phyloP scores from a whole-genome alignment of 2,113 vertebrate species.

The Trochalopteron elliotii region DNA sequence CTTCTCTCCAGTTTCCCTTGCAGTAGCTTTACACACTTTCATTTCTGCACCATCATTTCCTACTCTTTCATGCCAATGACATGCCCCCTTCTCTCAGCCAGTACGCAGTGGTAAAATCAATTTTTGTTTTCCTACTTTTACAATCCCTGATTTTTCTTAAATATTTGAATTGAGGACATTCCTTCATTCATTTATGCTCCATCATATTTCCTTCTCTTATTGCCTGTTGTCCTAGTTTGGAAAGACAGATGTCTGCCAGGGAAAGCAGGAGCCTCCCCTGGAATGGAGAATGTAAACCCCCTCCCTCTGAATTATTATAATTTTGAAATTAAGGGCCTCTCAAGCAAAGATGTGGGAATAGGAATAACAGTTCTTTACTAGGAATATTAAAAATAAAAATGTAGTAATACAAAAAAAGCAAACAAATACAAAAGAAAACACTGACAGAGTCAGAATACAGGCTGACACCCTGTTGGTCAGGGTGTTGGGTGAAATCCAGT shows the following conservation, averaged over 20 bases:
- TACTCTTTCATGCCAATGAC: neutral
- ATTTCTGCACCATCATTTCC: neutral
- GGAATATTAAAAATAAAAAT: neutral
- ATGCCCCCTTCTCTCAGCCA: neutral
- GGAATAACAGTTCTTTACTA: neutral
- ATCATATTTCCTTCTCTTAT: neutral
- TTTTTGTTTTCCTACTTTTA: neutral
- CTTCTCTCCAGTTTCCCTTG: neutral
- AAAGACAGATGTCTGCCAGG: neutral
- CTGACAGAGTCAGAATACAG: neutral
- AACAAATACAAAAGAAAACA: neutral
- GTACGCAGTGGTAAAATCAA: neutral
- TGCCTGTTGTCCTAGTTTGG: neutral
- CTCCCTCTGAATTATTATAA: too few relatives aligned
- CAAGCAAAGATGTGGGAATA: neutral
- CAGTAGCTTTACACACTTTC: neutral
- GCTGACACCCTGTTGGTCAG: neutral
- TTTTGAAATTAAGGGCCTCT: neutral
- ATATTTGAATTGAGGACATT: neutral
- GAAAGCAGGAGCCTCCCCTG: too few relatives aligned
- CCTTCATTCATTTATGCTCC: neutral
- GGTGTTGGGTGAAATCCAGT: neutral
- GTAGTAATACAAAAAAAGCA: neutral
- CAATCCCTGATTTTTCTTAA: neutral
- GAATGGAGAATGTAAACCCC: too few relatives aligned